Base-by-base conservation (phyloP, 2,797 vertebrate genomes). In the Fringilla coelebs region DNA sequence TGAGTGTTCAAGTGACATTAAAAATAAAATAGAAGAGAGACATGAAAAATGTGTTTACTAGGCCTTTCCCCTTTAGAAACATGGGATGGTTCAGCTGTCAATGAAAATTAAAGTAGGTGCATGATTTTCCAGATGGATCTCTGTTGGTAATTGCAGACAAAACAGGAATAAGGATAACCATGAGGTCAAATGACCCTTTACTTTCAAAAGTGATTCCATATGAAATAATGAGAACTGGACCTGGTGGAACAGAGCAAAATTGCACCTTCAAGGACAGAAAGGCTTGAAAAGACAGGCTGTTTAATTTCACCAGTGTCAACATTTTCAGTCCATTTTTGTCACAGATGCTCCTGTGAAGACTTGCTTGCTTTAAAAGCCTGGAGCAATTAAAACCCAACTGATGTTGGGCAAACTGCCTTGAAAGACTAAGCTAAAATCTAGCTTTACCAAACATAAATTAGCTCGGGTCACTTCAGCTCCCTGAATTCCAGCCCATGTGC, bases 381-480 rank as follows among this genome's bases (percentile, higher is more conserved):
- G 62, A 88, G 34, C 87, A 93, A 85, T 91, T 95, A 93, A 91
- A 92, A 49, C 25, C n/a, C 51, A 95, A 9, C 68, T 68, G 80
- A 68, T 45, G 31, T 26, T 92, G 70, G 75, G 84, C 61, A 80
- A 90, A 51, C 32, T 87, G 77, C 71, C 90, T 83, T 34, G 41
- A 61, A 83, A 74, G 36, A 57, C 43, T 51, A 61, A 82, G 20
- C 41, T 88, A 45, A 75, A 97, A 74, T 31, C 61, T 70, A 77
- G n/a, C 38, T 82, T 87, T 43, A 74, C 88, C n/a, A 54, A 68
- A 46, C 2, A 3, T 10, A 49, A 80, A 63, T 76, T 49, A 80
- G n/a, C 38, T 62, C 3, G 0, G 2, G 1, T 57, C 7, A 2
- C 48, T 73, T 74, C n/a, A n/a, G 38, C 45, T 68, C 25, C 31